A percentile compares a stretch with the other conserved stretches of the same genome.
Conservation (phyloP, 2,797 vertebrate genomes). For the Lagocephalus sceleratus region DNA sequence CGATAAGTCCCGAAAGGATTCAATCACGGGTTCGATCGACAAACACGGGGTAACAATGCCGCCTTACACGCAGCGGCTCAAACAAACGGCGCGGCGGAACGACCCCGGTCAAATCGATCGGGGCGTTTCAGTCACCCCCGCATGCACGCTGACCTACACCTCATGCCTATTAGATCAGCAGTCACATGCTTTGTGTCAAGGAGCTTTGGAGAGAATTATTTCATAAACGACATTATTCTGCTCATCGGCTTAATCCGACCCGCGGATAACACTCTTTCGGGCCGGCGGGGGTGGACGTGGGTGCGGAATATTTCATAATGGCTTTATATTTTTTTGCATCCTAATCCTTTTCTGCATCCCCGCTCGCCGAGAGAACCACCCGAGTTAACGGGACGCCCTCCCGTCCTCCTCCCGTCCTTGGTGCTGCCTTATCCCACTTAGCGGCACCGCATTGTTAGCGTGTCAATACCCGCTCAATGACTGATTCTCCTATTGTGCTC, state of each 20-base stretch:
- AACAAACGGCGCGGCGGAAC: constrained; percentile 15
- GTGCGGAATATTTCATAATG: constrained; percentile 20
- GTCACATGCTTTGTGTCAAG: constrained; percentile 57
- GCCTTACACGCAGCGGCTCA: too few species aligned
- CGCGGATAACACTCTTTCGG: constrained; percentile 29
- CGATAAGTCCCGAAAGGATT: too few species aligned
- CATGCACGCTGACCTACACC: constrained; percentile 32
- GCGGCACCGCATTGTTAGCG: constrained; percentile 66
- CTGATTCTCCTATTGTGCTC: constrained; percentile 68
- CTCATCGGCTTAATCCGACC: constrained; percentile 60
- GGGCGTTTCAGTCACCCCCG: constrained; percentile 32
- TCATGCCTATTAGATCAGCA: constrained; percentile 54
- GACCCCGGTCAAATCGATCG: constrained; percentile 25
- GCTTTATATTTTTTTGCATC: constrained; percentile 3
- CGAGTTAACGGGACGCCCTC: too few species aligned
- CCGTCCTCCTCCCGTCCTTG: constrained; percentile 42
- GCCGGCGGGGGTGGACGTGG: background rate
- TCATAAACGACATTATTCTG: constrained; percentile 61
- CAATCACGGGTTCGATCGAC: too few species aligned
- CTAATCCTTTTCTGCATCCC: constrained; percentile 33
- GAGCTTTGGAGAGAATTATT: constrained; percentile 55
- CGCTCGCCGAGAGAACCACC: constrained; percentile 11
- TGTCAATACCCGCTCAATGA: constrained; percentile 67
- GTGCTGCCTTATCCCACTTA: constrained; percentile 54
- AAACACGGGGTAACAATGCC: too few species aligned